Evolutionary conservation across 2,113 vertebrate species (phyloP).

Genomic region (Colius striatus): DNA sequence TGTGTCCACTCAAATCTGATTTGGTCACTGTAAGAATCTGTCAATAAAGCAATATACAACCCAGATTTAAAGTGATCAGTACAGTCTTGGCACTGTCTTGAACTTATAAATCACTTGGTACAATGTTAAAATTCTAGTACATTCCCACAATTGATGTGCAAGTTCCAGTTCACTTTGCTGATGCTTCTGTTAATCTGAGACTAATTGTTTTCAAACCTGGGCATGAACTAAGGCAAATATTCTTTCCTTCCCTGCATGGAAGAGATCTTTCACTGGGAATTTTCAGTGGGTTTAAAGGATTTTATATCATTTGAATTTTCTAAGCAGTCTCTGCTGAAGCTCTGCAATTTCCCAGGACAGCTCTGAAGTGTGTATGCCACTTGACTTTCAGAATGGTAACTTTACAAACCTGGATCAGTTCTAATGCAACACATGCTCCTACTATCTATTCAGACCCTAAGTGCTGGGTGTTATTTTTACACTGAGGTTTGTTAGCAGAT

Average conservation of each 20-base stretch:
- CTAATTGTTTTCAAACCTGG: background rate
- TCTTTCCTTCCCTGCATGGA: background rate
- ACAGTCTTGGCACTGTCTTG: background rate
- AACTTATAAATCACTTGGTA: background rate
- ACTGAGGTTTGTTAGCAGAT: conserved; percentile 1
- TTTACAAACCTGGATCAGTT: background rate
- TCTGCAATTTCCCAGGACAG: background rate
- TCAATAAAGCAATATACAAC: background rate
- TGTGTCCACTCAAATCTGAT: too few relatives aligned
- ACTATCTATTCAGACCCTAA: background rate
- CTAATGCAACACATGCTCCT: background rate
- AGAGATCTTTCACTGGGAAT: background rate
- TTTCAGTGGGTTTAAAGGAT: background rate
- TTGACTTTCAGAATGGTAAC: background rate
- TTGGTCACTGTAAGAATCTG: background rate
- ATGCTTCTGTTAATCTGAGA: background rate
- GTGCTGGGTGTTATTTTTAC: conserved; percentile 5
- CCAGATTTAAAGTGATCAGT: background rate
- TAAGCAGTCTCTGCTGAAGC: background rate
- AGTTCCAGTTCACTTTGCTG: background rate
- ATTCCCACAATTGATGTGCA: background rate
- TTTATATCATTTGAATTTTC: background rate
- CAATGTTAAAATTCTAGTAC: background rate
- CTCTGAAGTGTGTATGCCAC: background rate
- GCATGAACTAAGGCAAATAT: background rate